These are phyloP conservation scores for Agelas oroides DNA, from an alignment of 37 sponge, comb jelly and placozoan genomes.

Conservation along the genomic window DNA sequence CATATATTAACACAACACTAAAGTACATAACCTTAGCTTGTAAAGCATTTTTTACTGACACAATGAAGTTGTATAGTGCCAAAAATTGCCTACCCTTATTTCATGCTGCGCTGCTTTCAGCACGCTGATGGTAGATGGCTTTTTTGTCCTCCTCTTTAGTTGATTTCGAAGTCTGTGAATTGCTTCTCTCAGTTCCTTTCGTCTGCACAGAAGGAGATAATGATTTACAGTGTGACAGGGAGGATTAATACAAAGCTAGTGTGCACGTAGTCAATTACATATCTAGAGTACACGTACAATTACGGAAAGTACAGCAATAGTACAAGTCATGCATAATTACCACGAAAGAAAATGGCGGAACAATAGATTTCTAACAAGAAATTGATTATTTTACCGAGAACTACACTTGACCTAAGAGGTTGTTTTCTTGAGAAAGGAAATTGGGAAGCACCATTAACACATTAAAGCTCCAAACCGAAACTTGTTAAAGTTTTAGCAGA, in stretches of 20 bases:
- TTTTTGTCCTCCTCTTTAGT: constrained; percentile 42
- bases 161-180: constrained; percentile 51
- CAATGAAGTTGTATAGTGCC: too few relatives aligned
- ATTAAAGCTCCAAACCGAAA: too few relatives aligned
- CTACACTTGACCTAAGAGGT: too few relatives aligned
- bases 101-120: constrained; percentile 51
- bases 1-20: too few relatives aligned
- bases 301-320: not conserved
- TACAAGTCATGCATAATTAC: not conserved
- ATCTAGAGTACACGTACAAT: not conserved
- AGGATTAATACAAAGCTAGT: too few relatives aligned
- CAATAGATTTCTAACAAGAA: not conserved
- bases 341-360: not conserved
- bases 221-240: too few relatives aligned
- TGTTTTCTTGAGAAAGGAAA: too few relatives aligned
- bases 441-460: not conserved
- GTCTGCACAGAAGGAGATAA: constrained; percentile 22
- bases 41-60: too few relatives aligned
- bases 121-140: constrained; percentile 36
- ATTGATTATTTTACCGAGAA: too few relatives aligned
- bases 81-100: constrained; percentile 46
- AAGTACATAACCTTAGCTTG: too few relatives aligned
- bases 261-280: not conserved
- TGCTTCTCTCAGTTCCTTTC: constrained; percentile 46
- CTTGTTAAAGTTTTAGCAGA: too few relatives aligned